Percentiles rank a stretch among this genome's conserved stretches.
phyloP scores from a whole-genome alignment of 1,140 invertebrate genomes.

The Diorhabda sublineata region DNA sequence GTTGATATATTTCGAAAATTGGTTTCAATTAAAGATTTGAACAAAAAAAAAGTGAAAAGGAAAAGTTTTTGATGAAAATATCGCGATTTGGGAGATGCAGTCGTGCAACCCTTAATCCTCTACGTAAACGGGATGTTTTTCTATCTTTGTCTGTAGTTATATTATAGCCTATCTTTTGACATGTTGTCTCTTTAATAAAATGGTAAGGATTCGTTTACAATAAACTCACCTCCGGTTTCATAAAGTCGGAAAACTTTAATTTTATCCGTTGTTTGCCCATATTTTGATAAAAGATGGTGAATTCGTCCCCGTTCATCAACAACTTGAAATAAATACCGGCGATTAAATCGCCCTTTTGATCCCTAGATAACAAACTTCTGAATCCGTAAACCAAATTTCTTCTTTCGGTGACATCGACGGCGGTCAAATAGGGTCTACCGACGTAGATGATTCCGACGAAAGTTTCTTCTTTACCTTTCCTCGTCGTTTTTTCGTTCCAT shows the following conservation, averaged over 20 bases:
- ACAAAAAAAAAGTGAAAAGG: no score
- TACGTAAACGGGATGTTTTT: no score
- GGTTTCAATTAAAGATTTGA: no score
- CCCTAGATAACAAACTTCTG: constrained; percentile 72
- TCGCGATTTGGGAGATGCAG: no score
- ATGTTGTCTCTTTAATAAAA: no score
- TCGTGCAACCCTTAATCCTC: no score
- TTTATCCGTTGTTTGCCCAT: constrained; percentile 64
- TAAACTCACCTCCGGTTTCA: constrained; percentile 57
- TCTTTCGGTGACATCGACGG: constrained; percentile 80
- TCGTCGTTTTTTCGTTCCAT: constrained; percentile 72
- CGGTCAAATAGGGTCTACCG: constrained; percentile 71
- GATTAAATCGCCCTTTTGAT: constrained; percentile 72
- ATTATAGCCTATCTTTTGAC: not conserved
- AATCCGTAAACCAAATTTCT: constrained; percentile 87
- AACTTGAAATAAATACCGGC: constrained; percentile 82
- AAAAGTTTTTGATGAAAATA: no score
- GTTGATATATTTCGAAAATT: no score
- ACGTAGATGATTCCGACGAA: constrained; percentile 71
- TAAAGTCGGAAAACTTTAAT: constrained; percentile 64
- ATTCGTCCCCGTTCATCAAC: constrained; percentile 57
- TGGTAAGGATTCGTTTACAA: not conserved
- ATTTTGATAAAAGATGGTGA: constrained; percentile 77
- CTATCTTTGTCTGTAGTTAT: not conserved
- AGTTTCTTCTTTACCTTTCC: constrained; percentile 53